Percentiles rank a stretch among this genome's conserved stretches.
These are phyloP conservation scores for Diabrotica undecimpunctata DNA, from an alignment of 1,140 invertebrate genomes.

Conservation along the genomic window DNA sequence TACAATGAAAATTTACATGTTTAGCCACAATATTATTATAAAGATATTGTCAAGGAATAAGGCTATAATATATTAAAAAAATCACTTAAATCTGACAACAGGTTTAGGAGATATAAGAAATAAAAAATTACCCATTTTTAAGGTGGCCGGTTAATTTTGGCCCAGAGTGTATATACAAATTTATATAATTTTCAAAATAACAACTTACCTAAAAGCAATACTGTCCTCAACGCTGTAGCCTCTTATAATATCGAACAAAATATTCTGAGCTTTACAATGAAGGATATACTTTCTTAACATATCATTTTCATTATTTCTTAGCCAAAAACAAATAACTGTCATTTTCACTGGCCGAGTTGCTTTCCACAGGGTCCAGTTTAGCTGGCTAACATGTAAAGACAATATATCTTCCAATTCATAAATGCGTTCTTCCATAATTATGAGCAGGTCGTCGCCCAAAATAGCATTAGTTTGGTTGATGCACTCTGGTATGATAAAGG, in stretches of 20 bases:
- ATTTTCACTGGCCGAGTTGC: neutral
- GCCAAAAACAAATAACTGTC: neutral
- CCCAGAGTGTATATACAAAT: too few species aligned
- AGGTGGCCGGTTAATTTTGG: too few species aligned
- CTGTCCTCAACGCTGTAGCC: neutral
- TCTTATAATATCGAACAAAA: slow-evolving; percentile 3
- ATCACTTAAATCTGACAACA: too few species aligned
- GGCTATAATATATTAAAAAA: too few species aligned
- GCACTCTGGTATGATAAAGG: neutral
- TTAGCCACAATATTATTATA: too few species aligned
- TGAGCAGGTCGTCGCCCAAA: slow-evolving; percentile 8
- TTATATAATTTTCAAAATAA: too few species aligned
- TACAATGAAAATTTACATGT: too few species aligned
- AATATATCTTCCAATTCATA: neutral
- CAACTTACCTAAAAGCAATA: neutral
- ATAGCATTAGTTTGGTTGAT: neutral
- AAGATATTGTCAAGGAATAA: too few species aligned
- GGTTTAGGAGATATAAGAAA: too few species aligned
- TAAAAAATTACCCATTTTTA: too few species aligned
- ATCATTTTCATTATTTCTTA: neutral
- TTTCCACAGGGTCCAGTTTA: slow-evolving; percentile 4
- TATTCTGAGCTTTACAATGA: neutral
- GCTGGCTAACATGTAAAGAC: neutral
- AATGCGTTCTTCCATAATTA: neutral
- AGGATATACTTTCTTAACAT: neutral